Evolutionary conservation across 2,113 vertebrate genomes (phyloP), one percentile per base, ranked within the genome.

Genomic region (Siniperca knerii): DNA sequence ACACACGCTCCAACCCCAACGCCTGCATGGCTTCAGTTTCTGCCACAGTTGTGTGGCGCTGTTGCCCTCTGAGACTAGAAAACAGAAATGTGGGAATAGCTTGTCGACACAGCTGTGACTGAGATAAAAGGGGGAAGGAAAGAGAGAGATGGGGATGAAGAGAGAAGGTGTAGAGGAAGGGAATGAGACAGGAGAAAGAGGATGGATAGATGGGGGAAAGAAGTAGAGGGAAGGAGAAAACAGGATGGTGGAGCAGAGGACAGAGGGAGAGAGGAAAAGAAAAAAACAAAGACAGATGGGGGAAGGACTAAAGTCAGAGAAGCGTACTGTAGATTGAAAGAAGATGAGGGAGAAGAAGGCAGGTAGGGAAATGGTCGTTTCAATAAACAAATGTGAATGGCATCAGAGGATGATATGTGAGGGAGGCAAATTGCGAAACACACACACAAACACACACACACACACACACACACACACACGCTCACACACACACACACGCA

Each of bases 41-140:
- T 40, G 73, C 46, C 16, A 1, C 1, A 1, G 42, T 78, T 2
- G 23, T 40, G 65, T 74, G 18, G 57, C 16, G 8, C 4, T 9
- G n/a, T 73, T 74, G 67, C 66, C 29, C 37, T 55, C 48, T 60
- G 71, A 60, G 57, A 61, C 54, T 4, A 8, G 13, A 66, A 62
- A 64, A 46, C 67, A 69, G 44, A 50, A 54, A 20, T 20, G 69
- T 65, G 75, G 64, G 42, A 74, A 83, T 71, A 58, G 75, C 61
- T 4, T 20, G 64, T 72, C 60, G 13, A 72, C 33, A 67, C 78
- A 82, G 68, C 83, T 83, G 79, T 65, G 73, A 37, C 73, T 42
- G 61, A 79, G 62, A 87, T 61, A 61, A 83, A 77, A n/a, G 18
- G 44, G 76, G 54, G 40, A 23, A 37, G 76, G 54, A 33, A 23